Conservation (phyloP, 1,140 invertebrate genomes). For the Saccostrea glomerata region DNA sequence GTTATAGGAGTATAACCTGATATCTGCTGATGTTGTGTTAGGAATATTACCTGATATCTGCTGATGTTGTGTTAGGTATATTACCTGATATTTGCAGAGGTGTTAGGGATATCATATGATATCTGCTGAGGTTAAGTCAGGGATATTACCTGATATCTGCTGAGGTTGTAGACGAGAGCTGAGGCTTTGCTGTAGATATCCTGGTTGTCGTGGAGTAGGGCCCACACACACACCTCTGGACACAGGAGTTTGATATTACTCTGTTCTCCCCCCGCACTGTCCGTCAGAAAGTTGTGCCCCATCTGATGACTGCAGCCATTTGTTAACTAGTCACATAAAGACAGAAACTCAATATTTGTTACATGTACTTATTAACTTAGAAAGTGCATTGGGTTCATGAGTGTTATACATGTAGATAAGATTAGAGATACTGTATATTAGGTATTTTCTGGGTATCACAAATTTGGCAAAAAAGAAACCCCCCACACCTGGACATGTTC, state of each 20-base stretch:
- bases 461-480: too few relatives aligned
- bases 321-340: conserved; percentile 54
- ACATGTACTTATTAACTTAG: neutral
- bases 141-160: conserved; percentile 52
- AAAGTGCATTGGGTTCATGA: too few relatives aligned
- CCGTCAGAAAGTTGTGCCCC: conserved; percentile 57
- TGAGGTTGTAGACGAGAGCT: conserved; percentile 55
- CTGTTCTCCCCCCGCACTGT: conserved; percentile 17
- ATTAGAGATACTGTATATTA: too few relatives aligned
- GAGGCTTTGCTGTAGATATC: conserved; percentile 39
- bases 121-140: too few relatives aligned
- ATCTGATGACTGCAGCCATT: conserved; percentile 57
- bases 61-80: neutral
- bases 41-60: neutral
- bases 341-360: neutral
- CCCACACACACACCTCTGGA: conserved; percentile 54
- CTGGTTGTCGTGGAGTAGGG: conserved; percentile 52
- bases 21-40: neutral
- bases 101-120: too few relatives aligned
- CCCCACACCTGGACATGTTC: too few relatives aligned
- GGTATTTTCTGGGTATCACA: too few relatives aligned
- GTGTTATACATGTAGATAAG: too few relatives aligned
- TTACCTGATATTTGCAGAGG: neutral
- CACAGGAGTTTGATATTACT: conserved; percentile 37
- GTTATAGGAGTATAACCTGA: neutral